Evolutionary conservation across 2,888 invertebrate genomes (phyloP).

Genomic region (Megaustenia siamemsis): DNA sequence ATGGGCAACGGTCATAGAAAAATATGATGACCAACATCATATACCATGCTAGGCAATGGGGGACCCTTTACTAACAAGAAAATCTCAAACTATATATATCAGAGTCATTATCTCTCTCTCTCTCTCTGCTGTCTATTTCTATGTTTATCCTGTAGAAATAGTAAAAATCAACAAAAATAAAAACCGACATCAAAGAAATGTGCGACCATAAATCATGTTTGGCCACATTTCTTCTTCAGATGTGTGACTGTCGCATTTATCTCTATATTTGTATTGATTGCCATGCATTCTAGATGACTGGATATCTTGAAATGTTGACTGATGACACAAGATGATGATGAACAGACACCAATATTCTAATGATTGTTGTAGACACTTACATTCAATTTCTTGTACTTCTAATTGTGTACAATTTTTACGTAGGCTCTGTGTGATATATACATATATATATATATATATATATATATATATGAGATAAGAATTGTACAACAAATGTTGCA

Average conservation of each 20-base stretch:
- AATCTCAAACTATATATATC: too few relatives aligned
- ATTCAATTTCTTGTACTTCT: neutral
- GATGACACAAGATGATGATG: neutral
- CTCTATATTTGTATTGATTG: conserved; percentile 20
- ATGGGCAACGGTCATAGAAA: too few relatives aligned
- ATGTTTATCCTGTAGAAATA: too few relatives aligned
- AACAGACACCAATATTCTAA: conserved; percentile 16
- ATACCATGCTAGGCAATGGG: too few relatives aligned
- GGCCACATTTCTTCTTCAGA: conserved; percentile 4
- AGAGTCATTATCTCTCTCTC: too few relatives aligned
- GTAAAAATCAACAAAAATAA: too few relatives aligned
- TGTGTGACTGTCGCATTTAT: conserved; percentile 25
- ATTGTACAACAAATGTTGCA: neutral
- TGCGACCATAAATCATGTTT: neutral
- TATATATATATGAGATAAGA: too few relatives aligned
- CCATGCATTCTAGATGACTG: conserved; percentile 32
- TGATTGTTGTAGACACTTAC: conserved; percentile 6
- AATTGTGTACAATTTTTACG: conserved; percentile 23
- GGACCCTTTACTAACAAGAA: too few relatives aligned
- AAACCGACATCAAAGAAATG: too few relatives aligned
- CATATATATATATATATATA: too few relatives aligned
- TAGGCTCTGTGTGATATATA: conserved; percentile 37
- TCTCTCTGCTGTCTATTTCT: too few relatives aligned
- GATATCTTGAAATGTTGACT: conserved; percentile 44
- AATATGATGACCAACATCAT: too few relatives aligned